Base-by-base conservation (phyloP, 2,113 vertebrate species). In the Corythornis madagascariensis region DNA sequence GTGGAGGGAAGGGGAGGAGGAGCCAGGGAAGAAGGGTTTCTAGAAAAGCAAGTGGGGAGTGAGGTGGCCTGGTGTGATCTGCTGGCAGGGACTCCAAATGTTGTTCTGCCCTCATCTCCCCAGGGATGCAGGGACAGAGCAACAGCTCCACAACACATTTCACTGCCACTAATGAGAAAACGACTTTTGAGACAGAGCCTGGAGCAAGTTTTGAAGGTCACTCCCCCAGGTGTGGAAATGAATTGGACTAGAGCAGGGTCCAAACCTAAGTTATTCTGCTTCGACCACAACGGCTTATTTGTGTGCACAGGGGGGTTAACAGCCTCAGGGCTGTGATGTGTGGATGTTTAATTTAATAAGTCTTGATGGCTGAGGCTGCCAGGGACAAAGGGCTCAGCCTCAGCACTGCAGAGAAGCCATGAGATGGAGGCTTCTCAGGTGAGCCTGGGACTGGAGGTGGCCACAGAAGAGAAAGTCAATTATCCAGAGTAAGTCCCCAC, bases 201-300 rank as follows among this genome's bases (percentile, higher is more conserved):
- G 53, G 7, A 79, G 96, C 95, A 53, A 67, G 70, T 70, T 38
- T 45, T 60, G 95, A 71, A 94, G 91, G 92, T 95, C 90, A 42
- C 63, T 87, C 66, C 93, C 10, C 12, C 92, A 93, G 89, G 85
- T 75, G 82, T 85, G 89, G 73, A 38, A 84, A 93, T 53, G 88
- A 84, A 42, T 71, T 38, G 89, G 85, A 70, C 89, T 13, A 20
- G 42, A 88, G 4, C 84, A 18, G 76, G 60, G 57, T 61, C 72
- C 89, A 73, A 22, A 56, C 67, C 2, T 16, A 53, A 76, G 71
- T 50, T 55, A 33, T 61, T 69, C 89, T 79, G n/a, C 42, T 65
- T 29, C 60, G 79, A 56, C 64, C 83, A 78, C 63, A 31, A 70
- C 1, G 12, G 90, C 56, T 66, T 92, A 71, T 83, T 56, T 55